Percentiles rank a stretch among this genome's conserved stretches.
Evolutionary conservation across 2,888 invertebrate species (phyloP).

Genomic region (Clanis bilineata): DNA sequence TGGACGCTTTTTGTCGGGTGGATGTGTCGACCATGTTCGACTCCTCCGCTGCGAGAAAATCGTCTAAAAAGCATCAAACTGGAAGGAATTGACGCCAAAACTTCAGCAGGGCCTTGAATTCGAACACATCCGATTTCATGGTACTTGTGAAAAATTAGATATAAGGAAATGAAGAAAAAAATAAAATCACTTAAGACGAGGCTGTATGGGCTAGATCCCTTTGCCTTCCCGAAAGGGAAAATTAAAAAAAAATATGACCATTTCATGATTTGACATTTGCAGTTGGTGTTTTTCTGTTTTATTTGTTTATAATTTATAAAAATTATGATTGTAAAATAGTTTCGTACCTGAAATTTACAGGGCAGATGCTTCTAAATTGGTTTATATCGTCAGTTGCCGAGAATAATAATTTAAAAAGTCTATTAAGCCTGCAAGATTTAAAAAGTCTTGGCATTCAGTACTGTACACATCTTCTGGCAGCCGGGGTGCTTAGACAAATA

Average conservation of each 20-base stretch:
- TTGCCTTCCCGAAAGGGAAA: no score
- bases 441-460: slow-evolving; percentile 90
- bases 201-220: no score
- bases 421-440: slow-evolving; percentile 87
- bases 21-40: no score
- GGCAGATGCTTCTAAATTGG: slow-evolving; percentile 96
- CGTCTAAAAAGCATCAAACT: no score
- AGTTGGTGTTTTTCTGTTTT: neutral
- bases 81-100: no score
- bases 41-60: no score
- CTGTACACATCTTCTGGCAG: slow-evolving; percentile 93
- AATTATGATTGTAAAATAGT: slow-evolving; percentile 1
- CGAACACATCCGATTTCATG: no score
- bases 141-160: no score
- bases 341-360: slow-evolving; percentile 77
- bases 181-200: no score
- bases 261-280: neutral
- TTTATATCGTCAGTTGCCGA: slow-evolving; percentile 90
- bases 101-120: no score
- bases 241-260: neutral
- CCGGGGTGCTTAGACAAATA: slow-evolving; percentile 92
- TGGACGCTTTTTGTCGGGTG: no score
- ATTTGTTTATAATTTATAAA: slow-evolving; percentile 17
- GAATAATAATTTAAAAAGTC: slow-evolving; percentile 84
- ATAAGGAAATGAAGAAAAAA: no score